Evolutionary conservation across 2,797 vertebrate species (phyloP).

Genomic region (Loris lydekkerianus): DNA sequence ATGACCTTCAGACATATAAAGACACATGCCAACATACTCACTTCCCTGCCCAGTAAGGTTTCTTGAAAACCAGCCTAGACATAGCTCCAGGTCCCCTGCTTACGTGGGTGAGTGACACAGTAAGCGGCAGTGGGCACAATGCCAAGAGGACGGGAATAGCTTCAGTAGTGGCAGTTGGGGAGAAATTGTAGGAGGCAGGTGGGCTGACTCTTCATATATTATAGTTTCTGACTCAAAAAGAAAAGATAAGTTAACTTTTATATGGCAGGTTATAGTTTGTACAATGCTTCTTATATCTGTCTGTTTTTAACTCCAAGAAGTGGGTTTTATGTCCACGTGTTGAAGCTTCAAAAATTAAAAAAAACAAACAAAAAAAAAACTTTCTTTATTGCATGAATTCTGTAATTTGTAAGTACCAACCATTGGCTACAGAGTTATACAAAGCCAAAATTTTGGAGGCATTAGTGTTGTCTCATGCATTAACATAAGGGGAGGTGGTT

Average conservation of each 20-base stretch:
- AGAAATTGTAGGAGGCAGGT: slow-evolving; percentile 62
- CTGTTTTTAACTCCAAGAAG: slow-evolving; percentile 32
- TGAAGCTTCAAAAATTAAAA: neutral
- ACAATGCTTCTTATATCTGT: neutral
- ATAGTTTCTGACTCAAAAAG: slow-evolving; percentile 34
- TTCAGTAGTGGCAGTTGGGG: neutral
- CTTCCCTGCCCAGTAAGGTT: neutral
- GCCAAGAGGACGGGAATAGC: neutral
- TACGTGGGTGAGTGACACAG: neutral
- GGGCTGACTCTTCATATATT: slow-evolving; percentile 11
- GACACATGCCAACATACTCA: neutral
- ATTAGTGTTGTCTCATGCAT: neutral
- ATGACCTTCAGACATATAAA: neutral
- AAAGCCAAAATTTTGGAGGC: neutral
- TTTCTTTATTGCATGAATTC: neutral
- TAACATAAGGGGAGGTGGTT: neutral
- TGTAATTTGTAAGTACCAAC: neutral
- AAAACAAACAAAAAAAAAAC: neutral
- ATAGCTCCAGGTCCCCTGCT: neutral
- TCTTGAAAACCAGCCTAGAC: neutral
- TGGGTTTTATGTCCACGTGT: neutral
- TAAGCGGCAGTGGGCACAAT: neutral
- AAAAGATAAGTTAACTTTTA: slow-evolving; percentile 52
- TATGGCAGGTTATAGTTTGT: slow-evolving; percentile 8
- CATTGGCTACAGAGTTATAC: neutral